These are phyloP conservation scores for Helicolenus hilgendorfi DNA, from an alignment of 2,797 vertebrate genomes.

Conservation along the genomic window DNA sequence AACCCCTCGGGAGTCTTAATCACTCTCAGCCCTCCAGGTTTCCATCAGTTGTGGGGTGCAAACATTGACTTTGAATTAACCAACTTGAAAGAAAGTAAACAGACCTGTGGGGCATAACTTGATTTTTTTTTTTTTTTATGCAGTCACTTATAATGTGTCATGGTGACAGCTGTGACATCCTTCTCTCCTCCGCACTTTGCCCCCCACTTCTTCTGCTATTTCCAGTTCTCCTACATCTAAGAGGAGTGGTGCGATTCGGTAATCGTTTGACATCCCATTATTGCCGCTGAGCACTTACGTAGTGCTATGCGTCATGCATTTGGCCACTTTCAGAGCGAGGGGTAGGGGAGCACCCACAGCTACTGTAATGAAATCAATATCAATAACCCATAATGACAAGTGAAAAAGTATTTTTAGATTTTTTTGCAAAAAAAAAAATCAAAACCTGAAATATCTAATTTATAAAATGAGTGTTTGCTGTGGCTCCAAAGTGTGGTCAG, in stretches of 20 bases:
- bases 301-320: slow-evolving; percentile 18
- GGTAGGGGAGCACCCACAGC: not conserved
- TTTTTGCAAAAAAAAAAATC: not conserved
- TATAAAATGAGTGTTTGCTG: not conserved
- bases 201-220: not conserved
- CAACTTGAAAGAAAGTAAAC: slow-evolving; percentile 69
- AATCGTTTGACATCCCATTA: slow-evolving; percentile 26
- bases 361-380: not conserved
- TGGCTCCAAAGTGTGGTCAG: not conserved
- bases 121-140: not conserved
- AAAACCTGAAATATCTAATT: not conserved
- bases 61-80: slow-evolving; percentile 87
- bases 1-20: slow-evolving; percentile 54
- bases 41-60: slow-evolving; percentile 45
- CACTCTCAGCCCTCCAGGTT: slow-evolving; percentile 53
- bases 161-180: slow-evolving; percentile 8
- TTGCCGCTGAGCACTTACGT: slow-evolving; percentile 8
- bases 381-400: not conserved
- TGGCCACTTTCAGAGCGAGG: not conserved
- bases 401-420: not conserved
- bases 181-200: not conserved
- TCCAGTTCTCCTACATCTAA: slow-evolving; percentile 28
- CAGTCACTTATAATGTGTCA: slow-evolving; percentile 2
- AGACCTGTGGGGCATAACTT: not conserved
- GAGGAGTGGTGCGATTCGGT: not conserved